phyloP scores from a whole-genome alignment of 2,797 vertebrate species.

The Sebastes baramenuke region DNA sequence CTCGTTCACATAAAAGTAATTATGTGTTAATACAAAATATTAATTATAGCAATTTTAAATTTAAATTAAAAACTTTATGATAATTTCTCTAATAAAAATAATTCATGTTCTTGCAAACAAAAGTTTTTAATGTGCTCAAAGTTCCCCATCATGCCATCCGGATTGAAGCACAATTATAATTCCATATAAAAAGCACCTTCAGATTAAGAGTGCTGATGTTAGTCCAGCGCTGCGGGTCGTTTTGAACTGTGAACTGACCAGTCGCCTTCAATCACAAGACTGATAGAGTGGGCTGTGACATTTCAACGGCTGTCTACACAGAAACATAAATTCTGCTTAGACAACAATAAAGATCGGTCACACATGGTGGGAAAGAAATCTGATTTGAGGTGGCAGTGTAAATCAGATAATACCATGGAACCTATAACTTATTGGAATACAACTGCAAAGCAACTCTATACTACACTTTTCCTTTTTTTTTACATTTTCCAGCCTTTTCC shows the following conservation, averaged over 20 bases:
- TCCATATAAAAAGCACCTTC: slow-evolving; percentile 39
- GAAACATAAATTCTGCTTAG: slow-evolving; percentile 23
- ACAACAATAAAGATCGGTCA: slow-evolving; percentile 6
- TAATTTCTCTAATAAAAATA: background rate
- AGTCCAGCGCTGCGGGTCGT: slow-evolving; percentile 7
- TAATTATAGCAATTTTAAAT: background rate
- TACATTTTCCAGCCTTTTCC: slow-evolving; percentile 51
- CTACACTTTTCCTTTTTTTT: slow-evolving; percentile 15
- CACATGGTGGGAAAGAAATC: slow-evolving; percentile 19
- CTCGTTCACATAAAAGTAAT: background rate
- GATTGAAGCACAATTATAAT: slow-evolving; percentile 23
- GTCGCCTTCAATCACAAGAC: slow-evolving; percentile 22
- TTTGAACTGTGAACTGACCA: slow-evolving; percentile 19
- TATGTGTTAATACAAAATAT: background rate
- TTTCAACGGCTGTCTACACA: slow-evolving; percentile 13
- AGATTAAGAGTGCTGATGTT: slow-evolving; percentile 38
- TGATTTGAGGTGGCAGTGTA: slow-evolving; percentile 61
- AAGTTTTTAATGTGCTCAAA: background rate
- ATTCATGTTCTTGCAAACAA: slow-evolving; percentile 1
- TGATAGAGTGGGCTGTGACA: slow-evolving; percentile 13
- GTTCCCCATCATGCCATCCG: background rate
- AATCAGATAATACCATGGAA: slow-evolving; percentile 47
- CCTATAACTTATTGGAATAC: slow-evolving; percentile 24
- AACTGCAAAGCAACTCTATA: slow-evolving; percentile 48
- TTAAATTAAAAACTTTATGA: background rate